These are phyloP conservation scores for Pseudomyrmex gracilis DNA, from an alignment of 1,140 invertebrate species.

Conservation along the genomic window DNA sequence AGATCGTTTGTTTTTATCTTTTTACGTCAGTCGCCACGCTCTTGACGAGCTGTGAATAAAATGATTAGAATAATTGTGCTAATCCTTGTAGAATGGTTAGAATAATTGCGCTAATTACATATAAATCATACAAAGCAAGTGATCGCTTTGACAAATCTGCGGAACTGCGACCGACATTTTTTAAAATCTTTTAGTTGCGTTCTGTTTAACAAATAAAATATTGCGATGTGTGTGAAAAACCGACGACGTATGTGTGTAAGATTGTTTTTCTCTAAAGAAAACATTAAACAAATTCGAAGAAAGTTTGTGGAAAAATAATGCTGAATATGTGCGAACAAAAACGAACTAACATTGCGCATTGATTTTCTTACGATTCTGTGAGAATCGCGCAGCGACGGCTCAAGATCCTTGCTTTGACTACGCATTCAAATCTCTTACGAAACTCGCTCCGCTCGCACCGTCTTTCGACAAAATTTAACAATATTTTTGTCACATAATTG, in stretches of 20 bases:
- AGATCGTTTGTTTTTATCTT: neutral
- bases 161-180: neutral
- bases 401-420: conserved; percentile 83
- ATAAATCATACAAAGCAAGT: neutral
- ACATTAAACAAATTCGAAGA: neutral
- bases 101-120: neutral
- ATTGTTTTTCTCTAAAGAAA: neutral
- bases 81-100: too few relatives aligned
- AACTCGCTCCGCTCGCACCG: conserved; percentile 29
- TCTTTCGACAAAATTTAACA: conserved; percentile 40
- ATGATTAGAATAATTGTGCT: neutral
- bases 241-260: too few relatives aligned
- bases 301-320: neutral
- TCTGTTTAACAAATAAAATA: neutral
- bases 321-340: neutral
- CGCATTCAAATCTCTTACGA: conserved; percentile 84
- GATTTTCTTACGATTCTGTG: conserved; percentile 41
- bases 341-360: neutral
- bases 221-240: neutral
- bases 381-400: conserved; percentile 69
- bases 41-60: neutral
- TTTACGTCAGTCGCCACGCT: neutral
- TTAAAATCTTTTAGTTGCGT: neutral
- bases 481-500: neutral
- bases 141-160: conserved; percentile 1